phyloP scores from a whole-genome alignment of 2,113 vertebrate genomes.

The Gnathonemus echidnorhynchus region DNA sequence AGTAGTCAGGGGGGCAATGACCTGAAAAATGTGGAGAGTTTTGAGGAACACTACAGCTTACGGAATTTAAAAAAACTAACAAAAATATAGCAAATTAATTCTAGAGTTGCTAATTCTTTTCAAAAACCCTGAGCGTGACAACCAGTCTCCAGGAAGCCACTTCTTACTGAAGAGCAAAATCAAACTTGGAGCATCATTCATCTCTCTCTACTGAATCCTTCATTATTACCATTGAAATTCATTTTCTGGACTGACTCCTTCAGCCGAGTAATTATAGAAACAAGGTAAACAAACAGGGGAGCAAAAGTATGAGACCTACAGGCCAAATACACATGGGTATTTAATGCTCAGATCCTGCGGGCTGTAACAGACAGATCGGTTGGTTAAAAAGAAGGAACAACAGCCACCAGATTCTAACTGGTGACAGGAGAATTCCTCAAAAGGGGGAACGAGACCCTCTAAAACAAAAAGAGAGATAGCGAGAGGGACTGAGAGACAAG shows the following conservation, averaged over 20 bases:
- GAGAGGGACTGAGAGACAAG: background rate
- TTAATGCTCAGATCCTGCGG: background rate
- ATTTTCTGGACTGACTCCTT: background rate
- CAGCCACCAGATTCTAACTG: background rate
- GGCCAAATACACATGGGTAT: background rate
- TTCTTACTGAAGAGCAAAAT: background rate
- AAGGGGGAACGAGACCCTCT: background rate
- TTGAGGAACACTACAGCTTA: background rate
- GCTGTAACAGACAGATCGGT: background rate
- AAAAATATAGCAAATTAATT: background rate
- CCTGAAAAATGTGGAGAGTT: background rate
- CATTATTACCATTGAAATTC: background rate
- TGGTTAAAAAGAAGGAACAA: background rate
- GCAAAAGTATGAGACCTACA: background rate
- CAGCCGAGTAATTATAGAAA: background rate
- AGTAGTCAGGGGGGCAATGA: background rate
- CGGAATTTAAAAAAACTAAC: background rate
- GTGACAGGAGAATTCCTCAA: background rate
- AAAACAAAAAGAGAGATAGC: background rate
- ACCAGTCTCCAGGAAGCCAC: background rate
- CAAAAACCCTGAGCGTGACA: background rate
- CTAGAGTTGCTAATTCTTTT: background rate
- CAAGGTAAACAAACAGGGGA: background rate
- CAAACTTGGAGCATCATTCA: background rate
- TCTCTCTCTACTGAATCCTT: background rate